Conservation (phyloP, 2,113 vertebrate genomes). For the Acanthochromis polyacanthus region DNA sequence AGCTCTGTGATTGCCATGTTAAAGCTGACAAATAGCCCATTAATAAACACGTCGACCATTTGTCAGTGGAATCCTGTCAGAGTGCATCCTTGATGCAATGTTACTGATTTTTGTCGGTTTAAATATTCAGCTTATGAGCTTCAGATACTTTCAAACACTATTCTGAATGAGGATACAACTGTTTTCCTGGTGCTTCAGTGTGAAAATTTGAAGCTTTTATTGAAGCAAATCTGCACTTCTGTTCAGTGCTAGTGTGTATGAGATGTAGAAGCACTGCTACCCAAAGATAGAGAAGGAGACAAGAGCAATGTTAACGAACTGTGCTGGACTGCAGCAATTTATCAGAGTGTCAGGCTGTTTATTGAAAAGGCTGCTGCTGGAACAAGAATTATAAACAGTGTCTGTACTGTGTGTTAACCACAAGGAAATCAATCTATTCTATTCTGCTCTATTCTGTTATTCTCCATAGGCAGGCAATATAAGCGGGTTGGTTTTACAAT, state of each 20-base stretch:
- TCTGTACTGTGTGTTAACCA: conserved; percentile 64
- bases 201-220: background rate
- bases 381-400: conserved; percentile 71
- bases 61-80: too few relatives aligned
- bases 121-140: too few relatives aligned
- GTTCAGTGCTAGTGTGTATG: background rate
- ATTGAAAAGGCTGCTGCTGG: conserved; percentile 75
- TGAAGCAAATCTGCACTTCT: background rate
- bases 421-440: conserved; percentile 54
- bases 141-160: too few relatives aligned
- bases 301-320: conserved; percentile 53
- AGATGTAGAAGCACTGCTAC: conserved; percentile 24
- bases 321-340: conserved; percentile 49
- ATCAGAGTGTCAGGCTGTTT: conserved; percentile 76
- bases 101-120: too few relatives aligned
- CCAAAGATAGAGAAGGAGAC: conserved; percentile 53
- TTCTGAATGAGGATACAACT: background rate
- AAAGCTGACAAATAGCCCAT: too few relatives aligned
- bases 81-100: too few relatives aligned
- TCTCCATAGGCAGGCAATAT: conserved; percentile 34
- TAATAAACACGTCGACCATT: too few relatives aligned
- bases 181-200: background rate
- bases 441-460: conserved; percentile 43
- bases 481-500: conserved; percentile 48
- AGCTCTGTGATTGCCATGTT: too few relatives aligned